Percentiles rank a stretch among this genome's conserved stretches.
phyloP scores from a whole-genome alignment of 2,113 vertebrate genomes.

The Dunckerocampus dactyliophorus region DNA sequence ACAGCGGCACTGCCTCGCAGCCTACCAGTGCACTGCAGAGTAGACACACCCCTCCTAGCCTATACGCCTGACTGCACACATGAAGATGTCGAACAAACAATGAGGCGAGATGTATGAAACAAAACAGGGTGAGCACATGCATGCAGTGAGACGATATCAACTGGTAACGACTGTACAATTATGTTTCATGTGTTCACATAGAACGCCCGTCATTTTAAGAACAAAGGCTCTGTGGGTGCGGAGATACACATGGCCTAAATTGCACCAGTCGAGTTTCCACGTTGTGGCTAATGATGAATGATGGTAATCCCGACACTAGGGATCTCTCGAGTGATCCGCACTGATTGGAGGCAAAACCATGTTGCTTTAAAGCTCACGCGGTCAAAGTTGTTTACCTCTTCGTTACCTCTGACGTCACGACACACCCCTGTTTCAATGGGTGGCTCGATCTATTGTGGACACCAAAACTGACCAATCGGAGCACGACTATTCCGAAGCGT shows the following conservation, averaged over 20 bases:
- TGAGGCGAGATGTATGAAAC: slow-evolving; percentile 4
- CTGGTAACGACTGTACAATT: background rate
- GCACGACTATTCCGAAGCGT: slow-evolving; percentile 4
- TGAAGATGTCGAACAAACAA: slow-evolving; percentile 35
- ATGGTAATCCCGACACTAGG: slow-evolving; percentile 16
- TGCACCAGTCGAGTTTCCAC: background rate
- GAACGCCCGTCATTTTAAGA: slow-evolving; percentile 19
- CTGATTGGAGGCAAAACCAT: slow-evolving; percentile 32
- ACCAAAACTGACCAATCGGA: slow-evolving; percentile 38
- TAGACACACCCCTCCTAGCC: slow-evolving; percentile 64
- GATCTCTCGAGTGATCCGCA: slow-evolving; percentile 18
- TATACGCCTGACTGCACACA: slow-evolving; percentile 55
- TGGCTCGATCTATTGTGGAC: slow-evolving; percentile 41
- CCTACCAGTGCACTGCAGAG: slow-evolving; percentile 68
- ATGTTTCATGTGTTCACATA: background rate
- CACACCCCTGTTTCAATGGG: slow-evolving; percentile 75
- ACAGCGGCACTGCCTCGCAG: slow-evolving; percentile 43
- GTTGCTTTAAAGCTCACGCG: slow-evolving; percentile 76
- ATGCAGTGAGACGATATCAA: background rate
- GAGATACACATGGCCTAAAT: background rate
- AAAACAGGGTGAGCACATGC: background rate
- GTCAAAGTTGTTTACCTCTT: slow-evolving; percentile 80
- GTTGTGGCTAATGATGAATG: background rate
- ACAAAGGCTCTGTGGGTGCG: slow-evolving; percentile 32
- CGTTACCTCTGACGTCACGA: slow-evolving; percentile 77